These are phyloP conservation scores for Bufo gargarizans DNA, from an alignment of 2,113 vertebrate species.

Conservation along the genomic window DNA sequence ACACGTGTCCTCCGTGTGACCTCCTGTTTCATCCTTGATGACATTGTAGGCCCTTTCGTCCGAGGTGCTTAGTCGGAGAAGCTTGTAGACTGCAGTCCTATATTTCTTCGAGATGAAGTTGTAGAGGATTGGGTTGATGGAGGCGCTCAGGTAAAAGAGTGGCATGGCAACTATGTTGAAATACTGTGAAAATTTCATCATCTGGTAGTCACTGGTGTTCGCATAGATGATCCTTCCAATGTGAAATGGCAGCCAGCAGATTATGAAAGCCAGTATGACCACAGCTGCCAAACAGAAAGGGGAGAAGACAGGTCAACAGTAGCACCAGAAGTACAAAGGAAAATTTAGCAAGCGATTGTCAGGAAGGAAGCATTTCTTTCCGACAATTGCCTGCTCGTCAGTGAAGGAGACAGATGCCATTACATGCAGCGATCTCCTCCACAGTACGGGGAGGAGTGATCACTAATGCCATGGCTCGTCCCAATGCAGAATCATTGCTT, in stretches of 20 bases:
- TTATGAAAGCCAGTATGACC: slow-evolving; percentile 84
- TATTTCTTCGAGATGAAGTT: slow-evolving; percentile 86
- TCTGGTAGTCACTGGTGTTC: slow-evolving; percentile 71
- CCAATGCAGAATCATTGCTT: too few relatives aligned
- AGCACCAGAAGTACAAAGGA: too few relatives aligned
- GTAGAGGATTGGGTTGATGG: slow-evolving; percentile 87
- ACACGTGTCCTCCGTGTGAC: slow-evolving; percentile 69
- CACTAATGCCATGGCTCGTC: too few relatives aligned
- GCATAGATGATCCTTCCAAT: slow-evolving; percentile 84
- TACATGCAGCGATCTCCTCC: too few relatives aligned
- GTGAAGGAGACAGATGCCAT: too few relatives aligned
- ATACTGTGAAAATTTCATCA: slow-evolving; percentile 82
- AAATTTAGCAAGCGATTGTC: too few relatives aligned
- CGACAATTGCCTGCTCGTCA: too few relatives aligned
- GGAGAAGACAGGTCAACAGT: slow-evolving; percentile 14
- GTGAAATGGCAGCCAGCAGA: slow-evolving; percentile 90
- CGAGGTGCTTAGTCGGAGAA: slow-evolving; percentile 68
- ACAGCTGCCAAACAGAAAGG: slow-evolving; percentile 73
- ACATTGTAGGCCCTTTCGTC: slow-evolving; percentile 63
- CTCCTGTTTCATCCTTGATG: slow-evolving; percentile 63
- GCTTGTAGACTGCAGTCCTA: slow-evolving; percentile 75
- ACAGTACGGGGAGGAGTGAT: too few relatives aligned
- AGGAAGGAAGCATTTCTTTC: too few relatives aligned
- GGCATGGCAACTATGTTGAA: slow-evolving; percentile 86
- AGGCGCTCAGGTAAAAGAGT: slow-evolving; percentile 87